Evolutionary conservation across 2,888 invertebrate species (phyloP).

Genomic region (Acholoe squamosa): DNA sequence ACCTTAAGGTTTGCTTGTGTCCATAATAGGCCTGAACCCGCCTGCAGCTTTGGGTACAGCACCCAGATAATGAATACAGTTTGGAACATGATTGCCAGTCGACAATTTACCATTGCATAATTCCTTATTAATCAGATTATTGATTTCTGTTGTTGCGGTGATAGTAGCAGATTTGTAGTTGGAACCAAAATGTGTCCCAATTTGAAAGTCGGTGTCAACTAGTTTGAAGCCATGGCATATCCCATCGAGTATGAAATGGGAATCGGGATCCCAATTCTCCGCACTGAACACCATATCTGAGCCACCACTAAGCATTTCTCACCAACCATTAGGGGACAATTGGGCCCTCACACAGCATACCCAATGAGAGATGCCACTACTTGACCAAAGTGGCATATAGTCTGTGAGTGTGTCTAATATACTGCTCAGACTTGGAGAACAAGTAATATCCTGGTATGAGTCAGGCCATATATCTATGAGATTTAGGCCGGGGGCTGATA

Average conservation of each 20-base stretch:
- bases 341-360: too few relatives aligned
- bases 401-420: too few relatives aligned
- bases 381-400: too few relatives aligned
- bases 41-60: background rate
- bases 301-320: too few relatives aligned
- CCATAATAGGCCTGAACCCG: background rate
- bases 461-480: too few relatives aligned
- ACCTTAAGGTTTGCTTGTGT: background rate
- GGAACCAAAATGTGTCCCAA: background rate
- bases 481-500: too few relatives aligned
- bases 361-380: too few relatives aligned
- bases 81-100: background rate
- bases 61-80: background rate
- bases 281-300: too few relatives aligned
- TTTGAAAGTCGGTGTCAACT: background rate
- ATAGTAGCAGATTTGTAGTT: background rate
- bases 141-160: background rate
- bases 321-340: too few relatives aligned
- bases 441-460: too few relatives aligned
- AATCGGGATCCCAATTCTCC: too few relatives aligned
- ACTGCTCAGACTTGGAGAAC: too few relatives aligned
- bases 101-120: background rate
- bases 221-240: background rate
- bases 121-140: background rate
- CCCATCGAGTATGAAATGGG: background rate